Percentiles rank a stretch among this genome's conserved stretches.
Evolutionary conservation across 1,140 invertebrate species (phyloP).

Genomic region (Ctenoplectra terminalis): DNA sequence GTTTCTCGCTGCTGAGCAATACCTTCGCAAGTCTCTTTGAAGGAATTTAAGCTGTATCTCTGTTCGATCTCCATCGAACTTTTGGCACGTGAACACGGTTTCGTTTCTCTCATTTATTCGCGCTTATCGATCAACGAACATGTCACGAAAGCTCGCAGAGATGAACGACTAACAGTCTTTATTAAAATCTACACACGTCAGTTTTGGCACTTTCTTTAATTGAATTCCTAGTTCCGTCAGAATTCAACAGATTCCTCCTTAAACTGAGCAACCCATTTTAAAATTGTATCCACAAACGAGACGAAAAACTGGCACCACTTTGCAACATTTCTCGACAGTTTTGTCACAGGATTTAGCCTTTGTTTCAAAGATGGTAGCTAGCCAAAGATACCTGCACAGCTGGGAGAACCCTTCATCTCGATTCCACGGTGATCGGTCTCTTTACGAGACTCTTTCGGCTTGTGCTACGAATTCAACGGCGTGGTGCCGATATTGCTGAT

Average conservation of each 20-base stretch:
- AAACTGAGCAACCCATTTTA: neutral
- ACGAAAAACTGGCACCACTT: neutral
- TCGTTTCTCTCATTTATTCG: neutral
- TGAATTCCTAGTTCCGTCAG: neutral
- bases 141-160: neutral
- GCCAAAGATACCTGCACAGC: conserved; percentile 72
- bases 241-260: neutral
- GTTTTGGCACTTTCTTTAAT: conserved; percentile 61
- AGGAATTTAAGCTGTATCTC: neutral
- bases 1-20: neutral
- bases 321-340: neutral
- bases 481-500: conserved; percentile 80
- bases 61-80: neutral
- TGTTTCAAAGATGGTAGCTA: neutral
- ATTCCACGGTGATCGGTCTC: neutral
- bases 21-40: neutral
- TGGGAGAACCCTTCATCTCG: conserved; percentile 68
- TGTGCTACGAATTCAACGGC: conserved; percentile 80
- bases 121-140: neutral
- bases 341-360: neutral
- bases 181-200: conserved; percentile 3
- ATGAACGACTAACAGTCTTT: neutral
- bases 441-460: conserved; percentile 57
- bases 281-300: neutral
- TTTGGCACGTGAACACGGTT: conserved; percentile 18